Evolutionary conservation across 2,888 invertebrate species (phyloP).

Genomic region (Antitype chi): DNA sequence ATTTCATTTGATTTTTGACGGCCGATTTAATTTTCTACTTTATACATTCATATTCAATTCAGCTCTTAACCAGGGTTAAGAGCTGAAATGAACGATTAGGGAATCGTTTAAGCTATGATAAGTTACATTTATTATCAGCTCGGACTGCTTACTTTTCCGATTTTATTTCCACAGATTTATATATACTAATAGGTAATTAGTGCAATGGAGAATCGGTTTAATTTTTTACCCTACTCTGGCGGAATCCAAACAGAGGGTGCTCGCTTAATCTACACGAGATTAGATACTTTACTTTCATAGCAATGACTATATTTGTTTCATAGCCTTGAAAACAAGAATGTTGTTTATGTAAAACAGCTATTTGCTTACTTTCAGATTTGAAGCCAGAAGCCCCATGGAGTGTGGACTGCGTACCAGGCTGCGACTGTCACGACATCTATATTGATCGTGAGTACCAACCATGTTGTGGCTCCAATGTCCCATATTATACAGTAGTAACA

Average conservation of each 20-base stretch:
- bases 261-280: not conserved
- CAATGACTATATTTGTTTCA: too few relatives aligned
- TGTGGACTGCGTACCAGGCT: slow-evolving; percentile 75
- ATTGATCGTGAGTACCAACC: slow-evolving; percentile 72
- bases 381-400: slow-evolving; percentile 61
- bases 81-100: too few relatives aligned
- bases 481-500: not conserved
- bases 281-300: not conserved
- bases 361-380: slow-evolving; percentile 68
- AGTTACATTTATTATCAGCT: not conserved
- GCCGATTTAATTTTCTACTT: not conserved
- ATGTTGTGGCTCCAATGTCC: not conserved
- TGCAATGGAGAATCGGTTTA: not conserved
- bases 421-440: slow-evolving; percentile 76
- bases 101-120: not conserved
- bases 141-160: not conserved
- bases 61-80: too few relatives aligned
- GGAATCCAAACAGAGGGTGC: not conserved
- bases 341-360: not conserved
- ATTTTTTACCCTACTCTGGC: not conserved
- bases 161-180: not conserved
- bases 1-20: not conserved
- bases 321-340: not conserved
- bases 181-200: not conserved
- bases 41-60: not conserved